Evolutionary conservation across 2,888 invertebrate species (phyloP).

Genomic region (Pandemis heparana): DNA sequence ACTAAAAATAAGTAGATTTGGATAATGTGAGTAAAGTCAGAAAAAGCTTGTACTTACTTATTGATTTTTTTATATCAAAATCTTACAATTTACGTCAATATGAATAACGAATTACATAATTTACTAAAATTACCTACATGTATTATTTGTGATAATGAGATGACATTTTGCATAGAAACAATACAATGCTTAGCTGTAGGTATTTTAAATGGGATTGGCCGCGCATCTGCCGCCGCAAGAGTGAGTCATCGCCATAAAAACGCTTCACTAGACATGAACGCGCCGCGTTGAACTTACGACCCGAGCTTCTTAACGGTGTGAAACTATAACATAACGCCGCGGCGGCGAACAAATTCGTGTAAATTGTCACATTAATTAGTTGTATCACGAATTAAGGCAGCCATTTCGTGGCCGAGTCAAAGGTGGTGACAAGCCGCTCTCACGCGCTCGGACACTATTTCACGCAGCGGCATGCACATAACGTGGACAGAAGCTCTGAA

Average conservation of each 20-base stretch:
- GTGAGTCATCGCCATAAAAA: constrained; percentile 41
- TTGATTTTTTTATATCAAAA: too few relatives aligned
- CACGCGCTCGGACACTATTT: constrained; percentile 51
- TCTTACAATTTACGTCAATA: too few relatives aligned
- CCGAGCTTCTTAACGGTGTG: constrained; percentile 62
- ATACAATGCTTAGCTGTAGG: neutral
- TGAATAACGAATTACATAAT: too few relatives aligned
- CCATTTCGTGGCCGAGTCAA: constrained; percentile 66
- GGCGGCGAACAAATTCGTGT: constrained; percentile 53
- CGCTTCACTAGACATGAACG: constrained; percentile 49
- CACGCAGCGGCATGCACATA: constrained; percentile 28
- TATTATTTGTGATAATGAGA: neutral
- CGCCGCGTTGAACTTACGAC: constrained; percentile 48
- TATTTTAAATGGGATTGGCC: constrained; percentile 21
- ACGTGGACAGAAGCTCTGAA: constrained; percentile 43
- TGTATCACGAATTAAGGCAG: constrained; percentile 56
- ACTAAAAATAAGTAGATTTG: too few relatives aligned
- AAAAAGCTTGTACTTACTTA: too few relatives aligned
- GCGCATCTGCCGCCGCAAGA: constrained; percentile 41
- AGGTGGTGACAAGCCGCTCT: constrained; percentile 67
- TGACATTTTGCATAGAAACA: neutral
- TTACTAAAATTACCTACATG: neutral
- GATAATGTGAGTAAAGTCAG: too few relatives aligned
- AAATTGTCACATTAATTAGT: constrained; percentile 70
- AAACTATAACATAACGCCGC: constrained; percentile 49